Base-by-base conservation (phyloP, 2,888 invertebrate genomes). In the Atherix ibis region DNA sequence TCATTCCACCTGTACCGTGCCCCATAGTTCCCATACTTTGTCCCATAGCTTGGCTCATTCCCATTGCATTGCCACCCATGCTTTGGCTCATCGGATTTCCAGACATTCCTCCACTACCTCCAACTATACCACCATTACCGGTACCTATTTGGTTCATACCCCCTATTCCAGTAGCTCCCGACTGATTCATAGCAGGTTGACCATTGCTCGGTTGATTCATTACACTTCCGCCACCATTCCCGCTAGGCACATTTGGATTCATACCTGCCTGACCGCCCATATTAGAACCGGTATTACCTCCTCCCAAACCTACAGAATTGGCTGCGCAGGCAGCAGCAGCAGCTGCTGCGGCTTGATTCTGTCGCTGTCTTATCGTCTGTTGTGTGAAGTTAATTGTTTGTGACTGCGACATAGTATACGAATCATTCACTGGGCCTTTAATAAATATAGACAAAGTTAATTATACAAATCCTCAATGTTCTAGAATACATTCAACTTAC, bases 301-400 rank as follows among this genome's bases (percentile, higher is more conserved):
- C 47, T 35, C 46, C 46, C 31, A 49, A 41, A 3, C 49, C 52
- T 31, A 48, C 50, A 10, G 49, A 52, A 45, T 55, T 54, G 40
- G 62, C 60, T 5, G 56, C 58, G n/a, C n/a, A n/a, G 15, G 63
- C 54, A 22, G 55, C 54, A 31, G 55, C 56, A 19, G 55, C 53
- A 14, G 58, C 61, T 33, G 62, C 59, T 8, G 63, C 61, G 8
- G 56, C 51, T 35, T 53, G 46, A 33, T 58, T 46, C 36, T 60
- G 62, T 39, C 52, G 57, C 44, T 62, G 58, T 6, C 43, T 42
- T 32, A 47, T 44, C 35, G 51, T 52, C 46, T 58, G 59, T 50
- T 82, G 82, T 17, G 77, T 76, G 58, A 84, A 84, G 64, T 81
- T 85, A 54, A 85, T 82, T 43, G 82, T 82, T 61, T 85, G 85